Base-by-base conservation (phyloP, 92 coral and sea anemone genomes). In the Blastomussa wellsi region DNA sequence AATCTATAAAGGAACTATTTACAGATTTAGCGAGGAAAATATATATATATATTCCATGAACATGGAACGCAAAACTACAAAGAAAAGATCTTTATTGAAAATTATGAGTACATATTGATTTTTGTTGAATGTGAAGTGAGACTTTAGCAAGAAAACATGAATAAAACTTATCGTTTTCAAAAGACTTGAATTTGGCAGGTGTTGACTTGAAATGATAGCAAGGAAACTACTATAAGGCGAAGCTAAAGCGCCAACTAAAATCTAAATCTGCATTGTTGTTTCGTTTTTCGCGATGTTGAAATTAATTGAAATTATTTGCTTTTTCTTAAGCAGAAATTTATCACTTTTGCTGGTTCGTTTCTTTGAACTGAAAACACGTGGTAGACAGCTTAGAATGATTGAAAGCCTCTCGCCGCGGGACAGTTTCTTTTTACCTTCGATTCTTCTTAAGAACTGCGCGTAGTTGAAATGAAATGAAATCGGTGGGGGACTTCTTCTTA, bases 361-460 rank as follows among this genome's bases (percentile, higher is more conserved):
- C 20, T 42, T 41, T 39, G 53, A 79, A 7, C 55, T 24, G 1
- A 44, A 79, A 79, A 57, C 81, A 52, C 81, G 69, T 77, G 81
- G 69, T 20, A 19, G 68, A 2, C 79, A 57, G 47, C 22, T 24
- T 31, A 31, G 39, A 19, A 14, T 57, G 33, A 53, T 19, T 53
- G 44, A 77, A 55, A 32, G 20, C 68, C 5, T n/a, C 19, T 77
- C 81, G 26, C 81, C 20, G 32, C 81, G 20, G 81, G 81, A 77
- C 47, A 77, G 69, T 33, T 77, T 53, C 5, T 44, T 53, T 53
- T 57, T 20, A 37, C 11, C 26, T 24, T 51, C n/a, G n/a, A n/a
- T n/a, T n/a, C 39, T 48, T 20, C 14, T 76, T 52, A 22, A 76
- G 37, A 29, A 76, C 19, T 48, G 66, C 47, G 66, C 47, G 33